Percentiles rank a stretch among this genome's conserved stretches.
phyloP scores from a whole-genome alignment of 30 jellyfish, hydroid and myxozoan species.

The Pseudorhiza aurosa region DNA sequence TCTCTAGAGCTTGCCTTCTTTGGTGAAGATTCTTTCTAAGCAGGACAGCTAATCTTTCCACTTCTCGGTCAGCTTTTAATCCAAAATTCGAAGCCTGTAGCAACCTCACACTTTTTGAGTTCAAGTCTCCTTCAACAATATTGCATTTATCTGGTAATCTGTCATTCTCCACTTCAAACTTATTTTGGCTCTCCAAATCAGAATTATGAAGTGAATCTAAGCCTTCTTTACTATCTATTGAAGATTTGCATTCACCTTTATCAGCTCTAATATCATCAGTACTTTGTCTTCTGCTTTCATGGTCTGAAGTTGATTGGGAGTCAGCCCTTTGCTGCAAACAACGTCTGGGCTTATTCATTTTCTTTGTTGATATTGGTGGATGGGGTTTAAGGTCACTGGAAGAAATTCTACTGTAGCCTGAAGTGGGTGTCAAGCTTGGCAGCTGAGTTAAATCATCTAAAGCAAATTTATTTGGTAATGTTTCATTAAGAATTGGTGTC shows the following conservation, averaged over 20 bases:
- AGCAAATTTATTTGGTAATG: not conserved
- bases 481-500: not conserved
- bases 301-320: not conserved
- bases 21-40: not conserved
- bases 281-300: not conserved
- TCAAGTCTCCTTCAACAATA: not conserved
- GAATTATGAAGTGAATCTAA: constrained; percentile 1
- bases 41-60: not conserved
- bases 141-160: no score
- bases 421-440: not conserved
- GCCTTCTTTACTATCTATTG: not conserved
- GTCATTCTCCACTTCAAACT: not conserved
- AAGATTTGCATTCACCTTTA: not conserved
- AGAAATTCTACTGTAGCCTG: not conserved
- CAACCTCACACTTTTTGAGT: not conserved
- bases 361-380: not conserved
- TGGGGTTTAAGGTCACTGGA: not conserved
- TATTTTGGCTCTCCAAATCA: not conserved
- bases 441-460: not conserved
- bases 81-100: not conserved
- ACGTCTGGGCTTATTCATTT: not conserved
- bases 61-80: not conserved
- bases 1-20: not conserved
- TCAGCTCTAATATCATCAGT: no score
- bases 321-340: not conserved